Evolutionary conservation across 2,113 vertebrate species (phyloP).

Genomic region (Ophthalmolycus amberensis): DNA sequence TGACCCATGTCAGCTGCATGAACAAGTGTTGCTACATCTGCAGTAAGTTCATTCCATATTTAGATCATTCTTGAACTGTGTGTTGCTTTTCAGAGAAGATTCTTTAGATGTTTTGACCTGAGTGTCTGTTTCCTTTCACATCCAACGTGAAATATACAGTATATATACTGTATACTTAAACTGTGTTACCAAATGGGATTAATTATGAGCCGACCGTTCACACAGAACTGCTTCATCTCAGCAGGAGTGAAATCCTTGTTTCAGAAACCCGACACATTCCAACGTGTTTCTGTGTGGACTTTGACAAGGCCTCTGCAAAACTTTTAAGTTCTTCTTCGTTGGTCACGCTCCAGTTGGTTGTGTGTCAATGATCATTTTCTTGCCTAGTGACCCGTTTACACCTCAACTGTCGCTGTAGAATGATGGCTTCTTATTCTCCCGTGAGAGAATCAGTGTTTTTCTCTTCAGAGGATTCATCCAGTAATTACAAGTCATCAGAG

Average conservation of each 20-base stretch:
- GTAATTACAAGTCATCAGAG: background rate
- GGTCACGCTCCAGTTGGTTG: background rate
- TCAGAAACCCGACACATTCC: conserved; percentile 29
- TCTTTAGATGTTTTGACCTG: conserved; percentile 20
- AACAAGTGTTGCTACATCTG: conserved; percentile 5
- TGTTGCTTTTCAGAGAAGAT: conserved; percentile 14
- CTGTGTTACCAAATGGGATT: conserved; percentile 32
- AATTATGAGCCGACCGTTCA: conserved; percentile 37
- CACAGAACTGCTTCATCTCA: conserved; percentile 41
- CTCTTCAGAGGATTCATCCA: background rate
- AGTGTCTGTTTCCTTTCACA: conserved; percentile 28
- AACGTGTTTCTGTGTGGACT: conserved; percentile 26
- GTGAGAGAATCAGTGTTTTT: background rate
- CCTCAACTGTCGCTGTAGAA: conserved; percentile 11
- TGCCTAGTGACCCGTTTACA: conserved; percentile 20
- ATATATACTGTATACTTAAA: conserved; percentile 3
- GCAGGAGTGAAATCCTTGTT: conserved; percentile 59
- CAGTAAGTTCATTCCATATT: background rate
- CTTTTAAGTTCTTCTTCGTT: conserved; percentile 39
- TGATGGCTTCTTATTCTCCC: conserved; percentile 9
- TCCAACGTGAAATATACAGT: background rate
- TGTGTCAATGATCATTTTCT: conserved; percentile 9
- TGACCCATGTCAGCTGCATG: conserved; percentile 11
- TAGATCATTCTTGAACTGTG: conserved; percentile 8
- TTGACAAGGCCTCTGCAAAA: conserved; percentile 44